Evolutionary conservation across 2,888 invertebrate species (phyloP).

Genomic region (Therioaphis trifolii): DNA sequence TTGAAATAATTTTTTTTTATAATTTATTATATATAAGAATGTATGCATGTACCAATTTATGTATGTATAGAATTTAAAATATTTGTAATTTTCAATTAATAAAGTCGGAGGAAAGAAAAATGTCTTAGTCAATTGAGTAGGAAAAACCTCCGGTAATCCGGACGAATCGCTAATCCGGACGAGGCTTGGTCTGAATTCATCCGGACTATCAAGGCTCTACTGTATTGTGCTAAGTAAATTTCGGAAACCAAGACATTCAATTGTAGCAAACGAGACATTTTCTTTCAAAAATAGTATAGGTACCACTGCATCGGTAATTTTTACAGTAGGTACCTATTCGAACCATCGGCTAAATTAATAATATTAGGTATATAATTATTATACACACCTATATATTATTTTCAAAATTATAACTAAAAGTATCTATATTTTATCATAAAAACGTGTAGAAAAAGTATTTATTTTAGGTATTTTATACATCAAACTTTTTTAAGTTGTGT

Average conservation of each 20-base stretch:
- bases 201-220: no score
- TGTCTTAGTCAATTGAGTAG: no score
- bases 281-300: conserved; percentile 41
- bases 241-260: conserved; percentile 34
- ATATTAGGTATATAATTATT: conserved; percentile 20
- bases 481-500: neutral
- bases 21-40: no score
- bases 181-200: no score
- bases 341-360: conserved; percentile 31
- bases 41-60: no score
- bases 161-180: no score
- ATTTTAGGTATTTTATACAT: conserved; percentile 9
- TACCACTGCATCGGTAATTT: conserved; percentile 31
- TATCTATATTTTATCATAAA: conserved; percentile 1
- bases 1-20: no score
- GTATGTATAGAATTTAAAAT: no score
- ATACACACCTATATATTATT: neutral
- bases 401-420: conserved; percentile 7
- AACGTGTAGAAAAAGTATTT: neutral
- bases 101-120: no score
- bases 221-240: conserved; percentile 30
- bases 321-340: conserved; percentile 33
- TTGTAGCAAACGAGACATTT: conserved; percentile 7
- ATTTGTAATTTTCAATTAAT: no score
- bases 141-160: no score